These are phyloP conservation scores for Decapterus maruadsi DNA, from an alignment of 2,797 vertebrate species.

Conservation along the genomic window DNA sequence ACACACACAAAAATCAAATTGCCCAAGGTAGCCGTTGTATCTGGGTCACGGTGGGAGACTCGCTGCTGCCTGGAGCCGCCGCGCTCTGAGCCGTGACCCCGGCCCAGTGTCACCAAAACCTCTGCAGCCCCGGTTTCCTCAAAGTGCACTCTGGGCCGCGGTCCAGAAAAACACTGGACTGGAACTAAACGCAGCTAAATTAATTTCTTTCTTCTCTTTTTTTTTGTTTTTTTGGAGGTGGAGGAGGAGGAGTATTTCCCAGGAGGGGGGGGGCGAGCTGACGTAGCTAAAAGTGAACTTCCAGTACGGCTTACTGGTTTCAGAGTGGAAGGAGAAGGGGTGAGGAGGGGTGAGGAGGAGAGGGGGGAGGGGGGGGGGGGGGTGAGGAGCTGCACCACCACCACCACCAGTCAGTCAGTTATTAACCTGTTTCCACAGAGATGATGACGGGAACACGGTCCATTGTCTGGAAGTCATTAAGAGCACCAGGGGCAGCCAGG, in stretches of 20 bases:
- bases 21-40: constrained; percentile 22
- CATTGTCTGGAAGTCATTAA: constrained; percentile 89
- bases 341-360: not conserved
- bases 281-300: constrained; percentile 30
- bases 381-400: constrained; percentile 54
- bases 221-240: not conserved
- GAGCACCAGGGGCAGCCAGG: constrained; percentile 81
- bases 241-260: constrained; percentile 50
- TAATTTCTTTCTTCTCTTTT: constrained; percentile 9
- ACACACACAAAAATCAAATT: constrained; percentile 2
- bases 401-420: constrained; percentile 73
- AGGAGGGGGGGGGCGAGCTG: constrained; percentile 18
- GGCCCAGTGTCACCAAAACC: constrained; percentile 24
- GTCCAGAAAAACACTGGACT: constrained; percentile 38
- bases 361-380: not conserved
- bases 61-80: constrained; percentile 37
- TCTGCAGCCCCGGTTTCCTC: constrained; percentile 30
- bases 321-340: constrained; percentile 5
- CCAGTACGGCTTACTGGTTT: constrained; percentile 45
- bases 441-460: constrained; percentile 81
- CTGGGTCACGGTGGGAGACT: constrained; percentile 33
- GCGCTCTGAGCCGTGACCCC: constrained; percentile 25
- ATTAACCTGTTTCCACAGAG: constrained; percentile 87
- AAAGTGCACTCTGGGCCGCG: constrained; percentile 48
- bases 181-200: constrained; percentile 39